Evolutionary conservation across 2,888 invertebrate genomes (phyloP), one percentile per base, ranked within the genome.

Genomic region (Orchestes rusci): DNA sequence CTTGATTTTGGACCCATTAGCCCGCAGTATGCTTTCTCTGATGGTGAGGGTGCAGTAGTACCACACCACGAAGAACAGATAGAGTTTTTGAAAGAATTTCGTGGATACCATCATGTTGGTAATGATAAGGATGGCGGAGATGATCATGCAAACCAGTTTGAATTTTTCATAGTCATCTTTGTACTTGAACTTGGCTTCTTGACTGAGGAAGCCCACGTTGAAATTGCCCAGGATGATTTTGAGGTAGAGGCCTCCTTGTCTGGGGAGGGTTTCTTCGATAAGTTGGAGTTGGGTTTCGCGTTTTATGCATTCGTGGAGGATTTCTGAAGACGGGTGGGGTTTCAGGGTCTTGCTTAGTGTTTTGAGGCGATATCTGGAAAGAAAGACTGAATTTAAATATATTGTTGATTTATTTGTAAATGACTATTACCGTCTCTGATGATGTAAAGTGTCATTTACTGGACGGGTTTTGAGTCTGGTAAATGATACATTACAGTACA

Each of bases 41-140:
- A 99, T 97, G 38, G 97, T 96, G 56, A 99, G 73, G 4, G 97
- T 99, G 69, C 96, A 99, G 71, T 99, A 99, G 70, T 99, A 99
- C 97, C 97, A 99, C 3, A 99, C 97, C 60, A 97, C 72, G 43
- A 97, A 75, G 68, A 97, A 99, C 74, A 91, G 82, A 61, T 88
- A 81, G 54, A 82, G 77, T 62, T 90, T 71, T 70, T 92, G 90
- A 60, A 91, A 69, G 1, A 86, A 84, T 71, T 90, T 86, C 67
- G 4, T 70, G 10, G 49, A 15, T 18, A 50, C 43, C 20, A 43
- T 38, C 15, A 57, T 74, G 72, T 92, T 87, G 50, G 83, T 68
- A 59, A 90, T 77, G 49, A 92, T 85, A 63, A 91, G 72, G 45
- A 85, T 73, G 61, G 93, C 80, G 38, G 89, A 89, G 63, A 94